Conservation (phyloP, 2,797 vertebrate species). For the Mus caroli region DNA sequence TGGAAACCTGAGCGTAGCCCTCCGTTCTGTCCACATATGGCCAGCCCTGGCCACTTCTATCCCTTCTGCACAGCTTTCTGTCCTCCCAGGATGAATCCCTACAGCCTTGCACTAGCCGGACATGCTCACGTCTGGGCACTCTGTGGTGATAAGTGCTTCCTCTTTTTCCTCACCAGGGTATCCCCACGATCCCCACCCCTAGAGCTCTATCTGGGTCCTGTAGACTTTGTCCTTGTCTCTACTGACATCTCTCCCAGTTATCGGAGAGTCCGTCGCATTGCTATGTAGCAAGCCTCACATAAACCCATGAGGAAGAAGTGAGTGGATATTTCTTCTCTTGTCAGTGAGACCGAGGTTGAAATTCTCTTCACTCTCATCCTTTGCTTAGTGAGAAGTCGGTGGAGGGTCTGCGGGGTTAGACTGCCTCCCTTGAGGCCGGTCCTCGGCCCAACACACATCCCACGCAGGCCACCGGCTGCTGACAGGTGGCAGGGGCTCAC, state of each 20-base stretch:
- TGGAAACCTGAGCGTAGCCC: no score
- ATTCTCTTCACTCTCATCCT: accelerated
- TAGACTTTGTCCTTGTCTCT: not conserved
- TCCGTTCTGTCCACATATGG: accelerated
- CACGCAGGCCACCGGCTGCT: not conserved
- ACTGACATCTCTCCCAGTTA: not conserved
- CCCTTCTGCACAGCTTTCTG: not conserved
- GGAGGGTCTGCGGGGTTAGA: not conserved
- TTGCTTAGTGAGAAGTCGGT: not conserved
- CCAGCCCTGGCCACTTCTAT: no score
- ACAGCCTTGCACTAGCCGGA: not conserved
- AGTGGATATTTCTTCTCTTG: not conserved
- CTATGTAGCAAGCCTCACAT: not conserved
- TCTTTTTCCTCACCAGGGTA: not conserved
- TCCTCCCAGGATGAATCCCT: no score
- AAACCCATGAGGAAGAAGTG: not conserved
- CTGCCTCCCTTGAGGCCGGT: not conserved
- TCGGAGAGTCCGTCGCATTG: not conserved
- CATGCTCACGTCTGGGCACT: not conserved
- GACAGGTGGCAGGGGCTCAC: slow-evolving; percentile 5
- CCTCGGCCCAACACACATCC: not conserved
- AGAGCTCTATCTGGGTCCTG: not conserved
- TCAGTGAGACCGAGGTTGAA: not conserved
- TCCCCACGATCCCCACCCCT: not conserved
- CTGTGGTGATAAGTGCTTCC: accelerated